Conservation (phyloP, 2,888 invertebrate species). For the Drosophila nr. fundita region DNA sequence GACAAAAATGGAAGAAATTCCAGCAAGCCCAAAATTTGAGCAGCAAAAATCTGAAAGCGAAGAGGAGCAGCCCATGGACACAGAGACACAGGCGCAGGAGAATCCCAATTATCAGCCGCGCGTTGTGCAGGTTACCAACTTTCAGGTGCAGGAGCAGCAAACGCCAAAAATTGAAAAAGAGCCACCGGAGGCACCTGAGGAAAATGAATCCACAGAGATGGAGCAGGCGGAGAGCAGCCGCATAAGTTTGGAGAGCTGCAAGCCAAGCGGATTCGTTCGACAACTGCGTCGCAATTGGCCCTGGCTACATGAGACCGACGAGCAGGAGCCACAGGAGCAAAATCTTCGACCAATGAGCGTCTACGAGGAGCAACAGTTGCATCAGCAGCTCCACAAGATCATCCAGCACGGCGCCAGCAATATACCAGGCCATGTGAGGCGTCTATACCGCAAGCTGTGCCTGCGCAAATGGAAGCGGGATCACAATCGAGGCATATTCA, state of each 20-base stretch:
- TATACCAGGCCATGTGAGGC: conserved; percentile 83
- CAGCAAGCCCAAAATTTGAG: conserved; percentile 7
- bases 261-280: conserved; percentile 84
- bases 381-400: conserved; percentile 77
- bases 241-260: conserved; percentile 62
- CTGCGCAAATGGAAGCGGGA: conserved; percentile 87
- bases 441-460: conserved; percentile 87
- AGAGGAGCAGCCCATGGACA: conserved; percentile 45
- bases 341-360: conserved; percentile 79
- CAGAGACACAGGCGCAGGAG: conserved; percentile 35
- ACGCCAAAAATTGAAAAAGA: conserved; percentile 61
- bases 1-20: conserved; percentile 2
- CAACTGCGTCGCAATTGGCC: conserved; percentile 84
- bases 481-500: conserved; percentile 86
- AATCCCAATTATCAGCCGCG: conserved; percentile 78
- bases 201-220: conserved; percentile 35
- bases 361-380: conserved; percentile 82
- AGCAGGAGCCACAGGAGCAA: conserved; percentile 25
- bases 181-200: conserved; percentile 38
- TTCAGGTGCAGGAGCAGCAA: conserved; percentile 68
- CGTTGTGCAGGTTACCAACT: conserved; percentile 84
- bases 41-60: conserved; percentile 43
- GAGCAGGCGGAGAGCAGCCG: conserved; percentile 13
- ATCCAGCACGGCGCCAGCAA: conserved; percentile 68
- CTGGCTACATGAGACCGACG: conserved; percentile 83